Percentiles rank a stretch among this genome's conserved stretches.
These are phyloP conservation scores for Pangasius mekongensis DNA, from an alignment of 2,797 vertebrate genomes.

Conservation along the genomic window DNA sequence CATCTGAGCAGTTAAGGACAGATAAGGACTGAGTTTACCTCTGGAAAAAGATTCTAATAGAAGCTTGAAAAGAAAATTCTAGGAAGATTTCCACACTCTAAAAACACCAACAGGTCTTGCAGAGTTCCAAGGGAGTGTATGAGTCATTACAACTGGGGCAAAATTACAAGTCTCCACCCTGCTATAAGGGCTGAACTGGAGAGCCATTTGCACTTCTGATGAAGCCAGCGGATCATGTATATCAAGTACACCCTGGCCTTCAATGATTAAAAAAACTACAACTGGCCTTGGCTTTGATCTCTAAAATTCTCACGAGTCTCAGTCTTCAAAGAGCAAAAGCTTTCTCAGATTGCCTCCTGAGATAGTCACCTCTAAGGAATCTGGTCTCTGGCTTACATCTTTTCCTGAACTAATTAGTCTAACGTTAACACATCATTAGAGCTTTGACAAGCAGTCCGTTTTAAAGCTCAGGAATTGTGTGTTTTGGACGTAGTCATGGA, in stretches of 20 bases:
- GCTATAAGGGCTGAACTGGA: slow-evolving; percentile 1
- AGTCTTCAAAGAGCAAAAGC: slow-evolving; percentile 24
- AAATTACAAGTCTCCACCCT: slow-evolving; percentile 9
- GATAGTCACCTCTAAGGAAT: slow-evolving; percentile 14
- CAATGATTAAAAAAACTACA: background rate
- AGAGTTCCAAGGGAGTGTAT: slow-evolving; percentile 13
- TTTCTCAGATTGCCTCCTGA: slow-evolving; percentile 16
- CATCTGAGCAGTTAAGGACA: background rate
- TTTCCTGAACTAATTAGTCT: slow-evolving; percentile 13
- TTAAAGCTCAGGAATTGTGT: slow-evolving; percentile 1
- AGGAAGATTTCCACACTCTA: background rate
- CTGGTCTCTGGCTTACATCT: background rate
- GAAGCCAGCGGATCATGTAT: slow-evolving; percentile 23
- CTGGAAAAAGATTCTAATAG: background rate
- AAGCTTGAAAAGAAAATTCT: background rate
- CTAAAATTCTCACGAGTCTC: slow-evolving; percentile 30
- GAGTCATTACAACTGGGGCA: slow-evolving; percentile 28
- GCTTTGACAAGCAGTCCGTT: slow-evolving; percentile 15
- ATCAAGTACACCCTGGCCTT: slow-evolving; percentile 4
- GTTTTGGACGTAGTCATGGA: slow-evolving; percentile 19
- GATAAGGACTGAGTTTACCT: background rate
- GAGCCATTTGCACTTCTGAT: background rate
- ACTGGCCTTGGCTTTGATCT: slow-evolving; percentile 12
- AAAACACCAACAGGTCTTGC: slow-evolving; percentile 34
- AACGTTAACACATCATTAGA: slow-evolving; percentile 14